Conservation (phyloP, 2,888 invertebrate genomes). For the Leucoptera coffeella region DNA sequence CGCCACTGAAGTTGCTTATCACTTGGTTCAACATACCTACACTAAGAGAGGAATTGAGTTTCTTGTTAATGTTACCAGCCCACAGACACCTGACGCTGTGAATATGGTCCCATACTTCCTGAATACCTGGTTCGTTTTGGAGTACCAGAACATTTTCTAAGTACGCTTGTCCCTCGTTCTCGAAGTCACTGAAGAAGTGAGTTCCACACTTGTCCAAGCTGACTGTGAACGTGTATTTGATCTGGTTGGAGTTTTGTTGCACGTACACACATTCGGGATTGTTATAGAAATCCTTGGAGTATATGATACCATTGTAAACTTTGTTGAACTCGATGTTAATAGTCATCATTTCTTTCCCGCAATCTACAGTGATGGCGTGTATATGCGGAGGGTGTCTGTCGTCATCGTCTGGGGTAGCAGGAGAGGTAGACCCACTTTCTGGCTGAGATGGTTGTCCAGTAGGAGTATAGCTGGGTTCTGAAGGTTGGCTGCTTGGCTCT, state of each 20-base stretch:
- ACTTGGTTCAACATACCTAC: constrained; percentile 77
- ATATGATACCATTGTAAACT: constrained; percentile 70
- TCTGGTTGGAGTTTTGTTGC: constrained; percentile 61
- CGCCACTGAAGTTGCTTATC: constrained; percentile 78
- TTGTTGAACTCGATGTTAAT: constrained; percentile 74
- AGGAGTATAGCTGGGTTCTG: constrained; percentile 7
- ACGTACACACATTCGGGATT: constrained; percentile 69
- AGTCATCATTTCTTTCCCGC: constrained; percentile 78
- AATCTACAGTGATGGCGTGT: constrained; percentile 67
- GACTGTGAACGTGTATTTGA: constrained; percentile 67
- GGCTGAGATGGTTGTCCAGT: constrained; percentile 4
- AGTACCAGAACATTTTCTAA: constrained; percentile 72
- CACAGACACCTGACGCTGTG: constrained; percentile 72
- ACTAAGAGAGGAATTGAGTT: constrained; percentile 65
- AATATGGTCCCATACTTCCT: constrained; percentile 74
- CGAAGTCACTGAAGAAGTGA: constrained; percentile 71
- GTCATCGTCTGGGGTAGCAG: constrained; percentile 29
- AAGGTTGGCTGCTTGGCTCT: constrained; percentile 11
- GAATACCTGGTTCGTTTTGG: constrained; percentile 72
- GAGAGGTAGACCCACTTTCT: constrained; percentile 4
- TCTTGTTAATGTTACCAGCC: constrained; percentile 75
- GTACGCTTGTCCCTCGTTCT: constrained; percentile 71
- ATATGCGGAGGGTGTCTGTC: constrained; percentile 70
- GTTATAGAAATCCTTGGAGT: constrained; percentile 68
- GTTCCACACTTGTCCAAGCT: constrained; percentile 72